phyloP scores from a whole-genome alignment of 2,888 invertebrate genomes.

The Cistogaster globosa region DNA sequence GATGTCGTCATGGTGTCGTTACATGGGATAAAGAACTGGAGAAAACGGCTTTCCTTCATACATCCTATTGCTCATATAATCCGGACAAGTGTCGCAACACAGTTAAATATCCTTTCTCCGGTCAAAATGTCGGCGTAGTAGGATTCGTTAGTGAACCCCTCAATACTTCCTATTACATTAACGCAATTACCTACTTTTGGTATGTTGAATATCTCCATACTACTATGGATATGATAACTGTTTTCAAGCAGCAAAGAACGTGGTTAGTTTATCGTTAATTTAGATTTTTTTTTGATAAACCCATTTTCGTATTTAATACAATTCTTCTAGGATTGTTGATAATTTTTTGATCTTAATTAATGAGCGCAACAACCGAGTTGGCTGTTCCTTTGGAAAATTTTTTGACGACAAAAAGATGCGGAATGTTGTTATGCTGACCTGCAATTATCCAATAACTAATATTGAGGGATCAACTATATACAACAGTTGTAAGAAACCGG shows the following conservation, averaged over 20 bases:
- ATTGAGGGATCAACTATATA: slow-evolving; percentile 74
- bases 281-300: slow-evolving; percentile 1
- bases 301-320: slow-evolving; percentile 3
- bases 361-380: slow-evolving; percentile 76
- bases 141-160: slow-evolving; percentile 7
- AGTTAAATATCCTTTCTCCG: too few species aligned
- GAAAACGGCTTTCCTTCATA: too few species aligned
- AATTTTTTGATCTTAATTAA: slow-evolving; percentile 73
- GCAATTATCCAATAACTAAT: slow-evolving; percentile 76
- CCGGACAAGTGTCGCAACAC: too few species aligned
- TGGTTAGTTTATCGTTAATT: slow-evolving; percentile 3
- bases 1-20: slow-evolving; percentile 76
- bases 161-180: slow-evolving; percentile 2
- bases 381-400: slow-evolving; percentile 67
- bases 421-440: slow-evolving; percentile 72
- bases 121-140: slow-evolving; percentile 75
- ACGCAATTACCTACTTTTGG: too few species aligned
- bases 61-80: too few species aligned
- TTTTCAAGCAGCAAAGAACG: neutral
- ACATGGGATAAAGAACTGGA: too few species aligned
- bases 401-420: slow-evolving; percentile 55
- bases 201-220: neutral
- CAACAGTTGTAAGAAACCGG: slow-evolving; percentile 70
- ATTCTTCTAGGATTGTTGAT: slow-evolving; percentile 73
- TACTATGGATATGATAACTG: neutral